phyloP scores from a whole-genome alignment of 1,140 invertebrate species.

The Chrysopa pallens region DNA sequence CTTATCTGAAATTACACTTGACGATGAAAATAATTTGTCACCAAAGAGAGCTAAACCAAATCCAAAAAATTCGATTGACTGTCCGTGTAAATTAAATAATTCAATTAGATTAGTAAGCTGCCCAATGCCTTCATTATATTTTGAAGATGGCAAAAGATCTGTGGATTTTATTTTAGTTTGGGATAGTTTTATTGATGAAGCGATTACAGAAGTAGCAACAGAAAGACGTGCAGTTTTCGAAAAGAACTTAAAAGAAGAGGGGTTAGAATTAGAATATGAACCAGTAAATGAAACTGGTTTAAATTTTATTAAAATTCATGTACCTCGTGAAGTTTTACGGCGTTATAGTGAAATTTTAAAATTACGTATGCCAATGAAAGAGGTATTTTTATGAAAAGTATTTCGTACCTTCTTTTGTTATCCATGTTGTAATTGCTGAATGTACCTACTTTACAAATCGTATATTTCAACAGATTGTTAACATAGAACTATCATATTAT shows the following conservation, averaged over 20 bases:
- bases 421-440: too few species aligned
- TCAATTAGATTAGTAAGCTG: conserved; percentile 6
- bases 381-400: conserved; percentile 29
- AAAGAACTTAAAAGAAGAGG: conserved; percentile 43
- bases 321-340: conserved; percentile 64
- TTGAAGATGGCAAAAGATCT: conserved; percentile 43
- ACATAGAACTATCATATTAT: too few species aligned
- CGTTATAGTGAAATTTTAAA: conserved; percentile 88
- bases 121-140: conserved; percentile 35
- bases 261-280: conserved; percentile 46
- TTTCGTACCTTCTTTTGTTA: not conserved
- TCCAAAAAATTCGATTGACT: too few species aligned
- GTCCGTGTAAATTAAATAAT: too few species aligned
- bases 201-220: conserved; percentile 20
- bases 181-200: conserved; percentile 32
- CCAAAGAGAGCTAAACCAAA: too few species aligned
- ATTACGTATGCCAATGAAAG: conserved; percentile 86
- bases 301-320: conserved; percentile 68
- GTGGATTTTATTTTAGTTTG: conserved; percentile 67
- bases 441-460: too few species aligned
- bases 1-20: too few species aligned
- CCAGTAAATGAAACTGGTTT: conserved; percentile 35
- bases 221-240: conserved; percentile 39
- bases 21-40: too few species aligned
- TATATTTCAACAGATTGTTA: too few species aligned